These are phyloP conservation scores for Arrhopalites spinosus DNA, from an alignment of 2,888 invertebrate species.

Conservation along the genomic window DNA sequence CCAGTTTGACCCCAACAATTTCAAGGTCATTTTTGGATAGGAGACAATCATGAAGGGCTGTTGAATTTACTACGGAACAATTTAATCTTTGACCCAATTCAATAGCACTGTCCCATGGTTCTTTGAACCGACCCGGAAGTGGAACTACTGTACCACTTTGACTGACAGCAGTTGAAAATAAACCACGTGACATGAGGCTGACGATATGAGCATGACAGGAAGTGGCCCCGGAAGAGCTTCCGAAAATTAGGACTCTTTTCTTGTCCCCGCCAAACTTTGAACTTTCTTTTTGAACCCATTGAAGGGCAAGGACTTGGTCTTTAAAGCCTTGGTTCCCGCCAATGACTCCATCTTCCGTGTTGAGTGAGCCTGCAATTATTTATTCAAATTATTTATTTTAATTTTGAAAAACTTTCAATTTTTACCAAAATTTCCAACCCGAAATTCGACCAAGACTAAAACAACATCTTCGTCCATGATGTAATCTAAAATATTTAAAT, in stretches of 20 bases:
- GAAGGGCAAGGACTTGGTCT: constrained; percentile 24
- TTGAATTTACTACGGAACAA: constrained; percentile 13
- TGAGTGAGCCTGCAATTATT: constrained; percentile 9
- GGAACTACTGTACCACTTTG: constrained; percentile 13
- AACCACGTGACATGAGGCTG: neutral
- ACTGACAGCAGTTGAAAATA: constrained; percentile 18
- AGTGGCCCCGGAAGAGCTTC: constrained; percentile 16
- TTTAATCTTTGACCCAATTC: constrained; percentile 17
- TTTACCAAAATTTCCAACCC: constrained; percentile 25
- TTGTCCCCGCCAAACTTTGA: constrained; percentile 26
- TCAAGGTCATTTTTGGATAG: neutral
- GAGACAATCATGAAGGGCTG: constrained; percentile 21
- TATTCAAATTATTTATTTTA: neutral
- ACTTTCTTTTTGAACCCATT: constrained; percentile 31
- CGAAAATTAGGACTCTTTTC: constrained; percentile 15
- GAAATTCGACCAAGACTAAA: constrained; percentile 19
- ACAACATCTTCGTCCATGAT: constrained; percentile 30
- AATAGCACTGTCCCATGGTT: neutral
- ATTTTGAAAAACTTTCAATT: neutral
- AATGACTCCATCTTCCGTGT: constrained; percentile 19
- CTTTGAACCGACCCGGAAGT: neutral
- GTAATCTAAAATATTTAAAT: too few species aligned
- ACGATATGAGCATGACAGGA: constrained; percentile 18
- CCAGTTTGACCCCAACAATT: neutral
- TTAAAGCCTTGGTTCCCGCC: constrained; percentile 25